These are phyloP conservation scores for Conops quadrifasciatus DNA, from an alignment of 2,888 invertebrate species.

Conservation along the genomic window DNA sequence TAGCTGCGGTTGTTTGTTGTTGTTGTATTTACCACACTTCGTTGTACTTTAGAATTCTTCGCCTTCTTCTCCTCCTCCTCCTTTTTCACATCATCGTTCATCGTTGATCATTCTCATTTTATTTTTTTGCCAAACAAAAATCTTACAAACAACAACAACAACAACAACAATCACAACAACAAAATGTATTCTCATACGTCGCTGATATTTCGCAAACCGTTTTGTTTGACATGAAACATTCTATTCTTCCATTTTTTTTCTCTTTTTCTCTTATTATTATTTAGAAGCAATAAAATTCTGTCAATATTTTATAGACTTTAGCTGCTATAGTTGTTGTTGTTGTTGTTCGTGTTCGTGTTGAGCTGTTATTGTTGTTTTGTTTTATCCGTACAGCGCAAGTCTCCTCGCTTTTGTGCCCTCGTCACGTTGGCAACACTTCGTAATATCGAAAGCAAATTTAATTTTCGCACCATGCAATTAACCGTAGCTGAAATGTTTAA, in stretches of 20 bases:
- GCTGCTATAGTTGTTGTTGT: neutral
- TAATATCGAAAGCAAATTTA: constrained; percentile 9
- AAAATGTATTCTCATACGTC: too few relatives aligned
- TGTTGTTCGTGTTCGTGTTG: neutral
- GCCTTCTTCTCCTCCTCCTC: neutral
- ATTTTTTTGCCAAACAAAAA: too few relatives aligned
- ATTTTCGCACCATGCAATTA: constrained; percentile 20
- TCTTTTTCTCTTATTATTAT: neutral
- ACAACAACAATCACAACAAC: too few relatives aligned
- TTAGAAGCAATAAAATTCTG: constrained; percentile 10
- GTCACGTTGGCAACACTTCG: too few relatives aligned
- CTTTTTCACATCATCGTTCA: neutral
- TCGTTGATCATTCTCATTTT: too few relatives aligned
- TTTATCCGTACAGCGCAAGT: too few relatives aligned
- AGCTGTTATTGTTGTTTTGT: neutral
- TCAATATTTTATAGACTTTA: constrained; percentile 1
- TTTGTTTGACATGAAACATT: constrained; percentile 6
- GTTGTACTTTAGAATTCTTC: neutral
- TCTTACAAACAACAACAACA: too few relatives aligned
- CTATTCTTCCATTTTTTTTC: neutral
- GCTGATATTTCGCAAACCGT: too few relatives aligned
- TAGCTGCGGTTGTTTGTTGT: constrained; percentile 28
- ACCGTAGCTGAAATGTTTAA: neutral
- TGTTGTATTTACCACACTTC: constrained; percentile 5
- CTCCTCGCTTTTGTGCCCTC: too few relatives aligned